Conservation (phyloP, 2,797 vertebrate species). For the Sciaenops ocellatus region DNA sequence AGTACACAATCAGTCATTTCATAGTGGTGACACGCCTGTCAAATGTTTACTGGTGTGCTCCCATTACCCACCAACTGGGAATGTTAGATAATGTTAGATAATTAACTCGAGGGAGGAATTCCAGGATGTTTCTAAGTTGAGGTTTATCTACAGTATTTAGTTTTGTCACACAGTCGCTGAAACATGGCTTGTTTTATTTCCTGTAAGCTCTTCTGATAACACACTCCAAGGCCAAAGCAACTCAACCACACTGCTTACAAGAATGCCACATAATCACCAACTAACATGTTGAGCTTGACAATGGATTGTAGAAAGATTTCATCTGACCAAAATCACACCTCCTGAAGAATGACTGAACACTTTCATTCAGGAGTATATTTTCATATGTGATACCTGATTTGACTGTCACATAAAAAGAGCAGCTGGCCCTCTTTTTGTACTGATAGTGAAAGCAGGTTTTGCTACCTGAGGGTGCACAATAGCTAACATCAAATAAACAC, state of each 20-base stretch:
- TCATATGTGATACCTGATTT: constrained; percentile 27
- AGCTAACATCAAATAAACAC: constrained; percentile 29
- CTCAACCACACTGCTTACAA: neutral
- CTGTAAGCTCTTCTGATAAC: constrained; percentile 9
- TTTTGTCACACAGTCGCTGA: constrained; percentile 2
- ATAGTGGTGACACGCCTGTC: constrained; percentile 51
- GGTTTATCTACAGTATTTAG: constrained; percentile 27
- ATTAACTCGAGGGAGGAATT: constrained; percentile 36
- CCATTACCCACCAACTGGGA: constrained; percentile 9
- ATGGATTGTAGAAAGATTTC: neutral
- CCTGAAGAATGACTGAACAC: neutral
- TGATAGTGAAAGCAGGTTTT: neutral
- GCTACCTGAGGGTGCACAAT: constrained; percentile 13
- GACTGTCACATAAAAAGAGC: constrained; percentile 26
- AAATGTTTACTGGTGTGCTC: constrained; percentile 41
- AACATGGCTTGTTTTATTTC: constrained; percentile 18
- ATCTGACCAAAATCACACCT: neutral
- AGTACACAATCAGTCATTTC: constrained; percentile 58
- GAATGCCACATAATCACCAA: neutral
- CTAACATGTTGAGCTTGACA: neutral
- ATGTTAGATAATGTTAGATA: constrained; percentile 25
- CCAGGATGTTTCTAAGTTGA: constrained; percentile 18
- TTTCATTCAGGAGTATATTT: constrained; percentile 23
- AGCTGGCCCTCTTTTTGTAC: neutral
- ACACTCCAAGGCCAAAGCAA: neutral